phyloP scores from a whole-genome alignment of 2,113 vertebrate genomes.

The Menidia beryllina region DNA sequence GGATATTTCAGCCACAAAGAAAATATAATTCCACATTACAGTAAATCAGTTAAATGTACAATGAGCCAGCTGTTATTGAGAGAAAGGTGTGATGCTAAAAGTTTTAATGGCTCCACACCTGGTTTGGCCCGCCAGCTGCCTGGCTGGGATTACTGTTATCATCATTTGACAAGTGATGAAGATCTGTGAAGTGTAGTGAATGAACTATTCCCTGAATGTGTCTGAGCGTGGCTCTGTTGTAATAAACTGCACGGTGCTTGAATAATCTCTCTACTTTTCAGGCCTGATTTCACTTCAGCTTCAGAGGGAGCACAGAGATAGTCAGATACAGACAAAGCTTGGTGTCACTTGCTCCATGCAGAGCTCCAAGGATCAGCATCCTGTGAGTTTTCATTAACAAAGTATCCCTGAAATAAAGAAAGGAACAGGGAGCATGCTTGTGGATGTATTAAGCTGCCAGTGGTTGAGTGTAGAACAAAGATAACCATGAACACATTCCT shows the following conservation, averaged over 20 bases:
- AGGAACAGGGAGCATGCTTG: constrained; percentile 1
- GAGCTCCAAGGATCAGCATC: constrained; percentile 16
- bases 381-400: no score
- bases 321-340: constrained; percentile 25
- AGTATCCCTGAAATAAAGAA: constrained; percentile 1
- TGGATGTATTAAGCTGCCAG: constrained; percentile 36
- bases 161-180: constrained; percentile 10
- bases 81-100: constrained; percentile 4
- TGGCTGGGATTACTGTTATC: constrained; percentile 11
- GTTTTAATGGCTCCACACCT: constrained; percentile 25
- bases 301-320: constrained; percentile 31
- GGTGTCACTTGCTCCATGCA: constrained; percentile 22
- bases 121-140: no score
- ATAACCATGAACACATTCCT: constrained; percentile 38
- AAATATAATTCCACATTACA: constrained; percentile 20
- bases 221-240: constrained; percentile 41
- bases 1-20: constrained; percentile 48
- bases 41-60: constrained; percentile 38
- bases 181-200: constrained; percentile 10
- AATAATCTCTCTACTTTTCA: constrained; percentile 59
- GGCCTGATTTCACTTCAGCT: constrained; percentile 52
- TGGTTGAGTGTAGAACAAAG: constrained; percentile 38
- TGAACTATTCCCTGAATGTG: constrained; percentile 19
- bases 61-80: constrained; percentile 39
- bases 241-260: constrained; percentile 57